Conservation (phyloP, 2,888 invertebrate species). For the Eupithecia tripunctaria region DNA sequence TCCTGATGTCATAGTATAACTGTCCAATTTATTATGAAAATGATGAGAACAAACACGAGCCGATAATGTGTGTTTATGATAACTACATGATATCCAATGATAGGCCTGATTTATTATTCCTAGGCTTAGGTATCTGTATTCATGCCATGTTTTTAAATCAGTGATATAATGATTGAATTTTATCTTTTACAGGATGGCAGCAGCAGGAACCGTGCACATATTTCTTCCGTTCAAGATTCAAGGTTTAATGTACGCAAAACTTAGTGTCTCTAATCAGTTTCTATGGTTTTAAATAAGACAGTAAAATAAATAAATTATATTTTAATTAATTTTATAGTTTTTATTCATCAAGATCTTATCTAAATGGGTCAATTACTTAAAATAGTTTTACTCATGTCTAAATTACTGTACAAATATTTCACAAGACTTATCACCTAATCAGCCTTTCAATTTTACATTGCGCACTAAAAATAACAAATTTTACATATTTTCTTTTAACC, state of each 20-base stretch:
- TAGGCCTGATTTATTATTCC: constrained; percentile 66
- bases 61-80: constrained; percentile 72
- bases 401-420: constrained; percentile 57
- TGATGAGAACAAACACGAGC: constrained; percentile 76
- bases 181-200: neutral
- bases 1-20: neutral
- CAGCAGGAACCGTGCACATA: neutral
- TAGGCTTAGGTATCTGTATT: neutral
- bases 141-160: neutral
- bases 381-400: constrained; percentile 47
- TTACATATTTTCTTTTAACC: neutral
- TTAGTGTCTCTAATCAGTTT: neutral
- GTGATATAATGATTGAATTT: neutral
- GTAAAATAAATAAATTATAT: constrained; percentile 6
- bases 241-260: neutral
- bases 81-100: constrained; percentile 76
- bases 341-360: constrained; percentile 35
- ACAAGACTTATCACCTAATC: constrained; percentile 53
- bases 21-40: constrained; percentile 31
- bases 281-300: neutral
- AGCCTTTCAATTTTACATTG: constrained; percentile 64
- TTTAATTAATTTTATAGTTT: constrained; percentile 6
- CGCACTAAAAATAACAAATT: constrained; percentile 22
- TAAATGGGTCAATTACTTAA: constrained; percentile 54
- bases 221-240: neutral